Percentiles rank a stretch among this genome's conserved stretches.
Conservation (phyloP, 2,888 invertebrate genomes). For the Rhogogaster chlorosoma region DNA sequence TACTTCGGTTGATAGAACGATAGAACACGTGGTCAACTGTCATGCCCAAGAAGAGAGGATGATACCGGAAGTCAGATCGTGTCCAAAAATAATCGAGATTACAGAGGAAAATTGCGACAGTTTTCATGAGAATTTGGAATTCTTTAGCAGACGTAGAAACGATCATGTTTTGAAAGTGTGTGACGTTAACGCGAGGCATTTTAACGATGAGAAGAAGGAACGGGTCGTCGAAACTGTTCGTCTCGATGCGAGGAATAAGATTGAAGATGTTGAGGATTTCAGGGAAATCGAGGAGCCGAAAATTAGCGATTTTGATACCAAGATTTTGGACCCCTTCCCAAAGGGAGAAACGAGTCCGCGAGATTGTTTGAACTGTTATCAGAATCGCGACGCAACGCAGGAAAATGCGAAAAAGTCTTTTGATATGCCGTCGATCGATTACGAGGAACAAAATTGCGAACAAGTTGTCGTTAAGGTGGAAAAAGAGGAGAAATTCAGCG, state of each 20-base stretch:
- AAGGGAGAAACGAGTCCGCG: neutral
- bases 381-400: neutral
- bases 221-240: neutral
- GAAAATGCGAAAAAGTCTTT: slow-evolving; percentile 64
- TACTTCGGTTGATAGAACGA: slow-evolving; percentile 70
- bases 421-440: slow-evolving; percentile 74
- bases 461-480: slow-evolving; percentile 64
- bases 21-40: slow-evolving; percentile 70
- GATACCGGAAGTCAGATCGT: slow-evolving; percentile 58
- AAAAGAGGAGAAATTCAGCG: slow-evolving; percentile 57
- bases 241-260: slow-evolving; percentile 23
- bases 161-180: slow-evolving; percentile 15
- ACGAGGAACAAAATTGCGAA: slow-evolving; percentile 69
- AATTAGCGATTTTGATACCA: neutral
- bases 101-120: slow-evolving; percentile 75
- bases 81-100: slow-evolving; percentile 70
- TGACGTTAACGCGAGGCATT: neutral
- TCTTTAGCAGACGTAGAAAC: slow-evolving; percentile 70
- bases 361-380: neutral
- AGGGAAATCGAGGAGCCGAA: neutral
- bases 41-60: slow-evolving; percentile 56
- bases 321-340: neutral
- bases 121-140: slow-evolving; percentile 74
- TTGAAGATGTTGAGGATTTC: neutral
- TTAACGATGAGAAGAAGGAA: slow-evolving; percentile 43